Evolutionary conservation across 1,140 invertebrate genomes (phyloP).

Genomic region (Trachymyrmex cornetzi): DNA sequence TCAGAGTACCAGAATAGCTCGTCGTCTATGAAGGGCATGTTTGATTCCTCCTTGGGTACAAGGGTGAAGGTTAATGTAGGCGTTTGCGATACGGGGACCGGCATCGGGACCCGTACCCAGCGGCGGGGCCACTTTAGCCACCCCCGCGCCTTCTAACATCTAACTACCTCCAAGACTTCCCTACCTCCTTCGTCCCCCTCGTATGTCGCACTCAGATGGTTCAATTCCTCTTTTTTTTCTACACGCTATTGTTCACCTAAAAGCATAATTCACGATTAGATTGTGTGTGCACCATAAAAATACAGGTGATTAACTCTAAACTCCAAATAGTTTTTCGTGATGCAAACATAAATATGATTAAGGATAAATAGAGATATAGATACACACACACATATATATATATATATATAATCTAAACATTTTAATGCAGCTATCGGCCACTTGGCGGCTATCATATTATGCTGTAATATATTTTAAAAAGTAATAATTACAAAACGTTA

Average conservation of each 20-base stretch:
- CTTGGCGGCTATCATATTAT: too few relatives aligned
- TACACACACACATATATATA: too few relatives aligned
- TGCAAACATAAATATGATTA: not conserved
- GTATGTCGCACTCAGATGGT: slow-evolving; percentile 61
- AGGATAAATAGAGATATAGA: too few relatives aligned
- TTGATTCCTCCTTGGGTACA: slow-evolving; percentile 86
- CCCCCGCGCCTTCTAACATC: slow-evolving; percentile 86
- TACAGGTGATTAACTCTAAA: not conserved
- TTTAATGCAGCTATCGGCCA: too few relatives aligned
- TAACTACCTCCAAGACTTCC: slow-evolving; percentile 79
- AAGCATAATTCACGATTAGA: slow-evolving; percentile 20
- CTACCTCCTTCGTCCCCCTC: slow-evolving; percentile 62
- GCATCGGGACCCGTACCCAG: slow-evolving; percentile 86
- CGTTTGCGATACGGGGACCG: slow-evolving; percentile 86
- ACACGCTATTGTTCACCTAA: slow-evolving; percentile 53
- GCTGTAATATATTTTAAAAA: too few relatives aligned
- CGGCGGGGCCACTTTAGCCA: slow-evolving; percentile 86
- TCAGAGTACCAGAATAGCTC: slow-evolving; percentile 96
- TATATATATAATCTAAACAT: too few relatives aligned
- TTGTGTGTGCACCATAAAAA: not conserved
- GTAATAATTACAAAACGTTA: too few relatives aligned
- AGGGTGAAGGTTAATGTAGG: slow-evolving; percentile 85
- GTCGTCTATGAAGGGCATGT: slow-evolving; percentile 98
- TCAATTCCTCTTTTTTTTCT: not conserved
- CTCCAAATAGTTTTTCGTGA: not conserved